phyloP scores from a whole-genome alignment of 2,113 vertebrate genomes.

The Vidua macroura region DNA sequence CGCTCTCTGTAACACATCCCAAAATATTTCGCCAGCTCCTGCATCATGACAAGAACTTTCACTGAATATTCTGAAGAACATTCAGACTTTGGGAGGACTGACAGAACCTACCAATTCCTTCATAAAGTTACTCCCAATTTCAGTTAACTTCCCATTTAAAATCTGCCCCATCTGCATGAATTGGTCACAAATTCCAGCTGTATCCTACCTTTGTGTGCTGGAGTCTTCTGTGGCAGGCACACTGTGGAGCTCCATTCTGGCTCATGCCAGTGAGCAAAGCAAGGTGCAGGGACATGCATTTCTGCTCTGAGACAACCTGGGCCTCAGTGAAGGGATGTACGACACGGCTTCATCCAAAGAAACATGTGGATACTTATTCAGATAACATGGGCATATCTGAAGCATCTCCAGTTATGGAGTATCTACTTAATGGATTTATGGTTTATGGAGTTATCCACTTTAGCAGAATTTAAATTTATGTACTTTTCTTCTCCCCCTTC shows the following conservation, averaged over 20 bases:
- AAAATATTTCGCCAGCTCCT: neutral
- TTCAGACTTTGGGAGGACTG: neutral
- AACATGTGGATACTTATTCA: neutral
- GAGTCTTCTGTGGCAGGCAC: neutral
- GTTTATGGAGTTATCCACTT: neutral
- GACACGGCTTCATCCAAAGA: neutral
- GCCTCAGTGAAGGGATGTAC: neutral
- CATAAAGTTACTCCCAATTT: neutral
- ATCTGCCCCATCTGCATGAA: neutral
- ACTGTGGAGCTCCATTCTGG: neutral
- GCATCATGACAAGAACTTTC: neutral
- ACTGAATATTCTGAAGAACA: neutral
- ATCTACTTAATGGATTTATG: neutral
- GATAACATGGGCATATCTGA: neutral
- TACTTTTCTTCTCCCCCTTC: neutral
- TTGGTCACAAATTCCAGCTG: neutral
- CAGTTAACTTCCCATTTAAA: neutral
- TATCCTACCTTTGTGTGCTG: neutral
- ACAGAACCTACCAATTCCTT: neutral
- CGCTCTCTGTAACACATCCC: neutral
- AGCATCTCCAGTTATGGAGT: neutral
- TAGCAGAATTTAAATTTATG: neutral
- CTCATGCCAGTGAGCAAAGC: neutral
- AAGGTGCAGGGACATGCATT: neutral
- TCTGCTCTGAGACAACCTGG: neutral